Evolutionary conservation across 2,113 vertebrate genomes (phyloP), one percentile per base, ranked within the genome.

Genomic region (Saimiri boliviensis): DNA sequence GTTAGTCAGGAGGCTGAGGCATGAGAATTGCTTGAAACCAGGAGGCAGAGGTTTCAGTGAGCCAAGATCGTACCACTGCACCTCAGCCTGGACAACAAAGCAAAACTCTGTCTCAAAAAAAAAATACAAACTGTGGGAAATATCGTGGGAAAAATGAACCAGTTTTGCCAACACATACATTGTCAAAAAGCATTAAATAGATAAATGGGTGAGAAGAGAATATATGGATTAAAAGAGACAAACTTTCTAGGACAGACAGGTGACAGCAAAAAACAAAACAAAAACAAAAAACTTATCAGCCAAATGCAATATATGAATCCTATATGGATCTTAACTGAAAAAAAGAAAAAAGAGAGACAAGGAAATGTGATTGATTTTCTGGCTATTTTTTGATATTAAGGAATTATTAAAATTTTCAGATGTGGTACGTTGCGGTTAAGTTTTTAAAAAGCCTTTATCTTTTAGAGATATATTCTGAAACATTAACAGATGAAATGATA

Each of bases 391-490:
- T 58, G 77, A 37, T 86, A 79, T 71, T 70, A 86, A 90, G 71
- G n/a, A 89, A 90, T 56, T 54, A 79, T 37, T 76, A 90, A 54
- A 58, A 37, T 60, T 91, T 90, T 91, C 88, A 95, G 60, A 77
- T 32, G 63, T 66, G 30, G 63, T 66, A 66, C 37, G 17, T 9
- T 80, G 11, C 73, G 25, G 19, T 35, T 81, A 58, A 45, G 20
- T 68, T 79, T 56, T 79, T 82, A 9, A 21, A 71, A 77, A 80
- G 20, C 35, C n/a, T 89, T 77, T 84, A n/a, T 71, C 35, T 73
- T 96, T 83, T 58, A 76, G 58, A 77, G 40, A 70, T 32, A 82
- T 19, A 45, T 37, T 92, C 83, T 82, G 86, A 89, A 93, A 52
- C 79, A 45, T 71, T 71, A 93, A 89, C 30, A 93, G 68, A 32